Evolutionary conservation across 2,797 vertebrate genomes (phyloP).

Genomic region (Threskiornis aethiopicus): DNA sequence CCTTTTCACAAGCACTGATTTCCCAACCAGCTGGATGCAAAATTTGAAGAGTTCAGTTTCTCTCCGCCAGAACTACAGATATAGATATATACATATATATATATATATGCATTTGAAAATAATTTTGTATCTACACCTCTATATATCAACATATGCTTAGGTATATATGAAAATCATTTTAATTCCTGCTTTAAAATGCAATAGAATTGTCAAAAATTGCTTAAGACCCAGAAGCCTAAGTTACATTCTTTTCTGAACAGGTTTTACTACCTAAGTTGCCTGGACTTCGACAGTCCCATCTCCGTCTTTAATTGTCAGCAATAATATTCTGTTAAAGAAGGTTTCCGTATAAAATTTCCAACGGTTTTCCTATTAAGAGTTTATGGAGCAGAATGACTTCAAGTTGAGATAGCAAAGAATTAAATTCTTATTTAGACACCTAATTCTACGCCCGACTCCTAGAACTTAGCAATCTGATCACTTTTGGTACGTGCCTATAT

Average conservation of each 20-base stretch:
- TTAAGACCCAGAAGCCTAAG: not conserved
- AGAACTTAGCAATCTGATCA: not conserved
- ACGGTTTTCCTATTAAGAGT: not conserved
- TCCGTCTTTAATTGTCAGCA: not conserved
- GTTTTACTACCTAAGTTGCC: not conserved
- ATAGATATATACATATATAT: not conserved
- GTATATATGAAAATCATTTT: not conserved
- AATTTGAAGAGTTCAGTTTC: not conserved
- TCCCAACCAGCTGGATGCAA: not conserved
- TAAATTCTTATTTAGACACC: not conserved
- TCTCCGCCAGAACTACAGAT: not conserved
- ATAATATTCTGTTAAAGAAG: not conserved
- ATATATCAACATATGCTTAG: not conserved
- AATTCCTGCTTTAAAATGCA: not conserved
- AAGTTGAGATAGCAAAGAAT: not conserved
- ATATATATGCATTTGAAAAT: not conserved
- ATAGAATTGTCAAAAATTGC: not conserved
- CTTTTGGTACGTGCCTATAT: fast-evolving
- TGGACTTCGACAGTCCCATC: not conserved
- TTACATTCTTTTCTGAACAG: not conserved
- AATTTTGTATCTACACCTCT: not conserved
- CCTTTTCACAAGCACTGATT: conserved; percentile 10
- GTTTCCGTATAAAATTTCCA: not conserved
- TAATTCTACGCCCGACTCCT: not conserved
- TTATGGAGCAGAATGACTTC: not conserved